Conservation (phyloP, 2,888 invertebrate species). For the Andrena fulva region DNA sequence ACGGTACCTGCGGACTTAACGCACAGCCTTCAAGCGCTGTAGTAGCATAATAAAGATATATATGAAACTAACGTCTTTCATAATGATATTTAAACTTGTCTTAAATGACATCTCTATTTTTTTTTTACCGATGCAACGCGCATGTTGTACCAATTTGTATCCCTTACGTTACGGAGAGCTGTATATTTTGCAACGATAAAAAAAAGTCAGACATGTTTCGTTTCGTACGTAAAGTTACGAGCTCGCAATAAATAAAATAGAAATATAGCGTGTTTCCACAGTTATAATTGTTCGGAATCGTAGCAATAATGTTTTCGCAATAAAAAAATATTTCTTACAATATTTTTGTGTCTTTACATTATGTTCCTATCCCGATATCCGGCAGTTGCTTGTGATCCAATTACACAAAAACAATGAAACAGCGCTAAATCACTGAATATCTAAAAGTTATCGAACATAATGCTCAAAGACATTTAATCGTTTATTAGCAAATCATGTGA, state of each 20-base stretch:
- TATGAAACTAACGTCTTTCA: constrained; percentile 37
- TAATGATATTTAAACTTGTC: constrained; percentile 49
- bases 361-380: not conserved
- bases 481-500: constrained; percentile 14
- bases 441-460: constrained; percentile 8
- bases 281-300: constrained; percentile 32
- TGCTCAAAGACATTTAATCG: constrained; percentile 14
- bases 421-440: constrained; percentile 1
- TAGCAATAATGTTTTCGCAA: constrained; percentile 44
- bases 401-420: constrained; percentile 1
- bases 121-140: constrained; percentile 58
- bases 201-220: constrained; percentile 1
- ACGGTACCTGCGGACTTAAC: constrained; percentile 97
- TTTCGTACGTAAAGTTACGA: constrained; percentile 15
- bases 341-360: constrained; percentile 2
- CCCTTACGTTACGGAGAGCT: constrained; percentile 25
- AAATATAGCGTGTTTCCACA: constrained; percentile 4
- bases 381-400: not conserved
- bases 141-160: constrained; percentile 26
- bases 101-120: constrained; percentile 46
- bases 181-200: constrained; percentile 19
- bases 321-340: constrained; percentile 52
- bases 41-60: constrained; percentile 81
- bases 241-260: constrained; percentile 19
- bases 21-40: constrained; percentile 95